Base-by-base conservation (phyloP, 2,888 invertebrate species). In the Apoderus coryli region DNA sequence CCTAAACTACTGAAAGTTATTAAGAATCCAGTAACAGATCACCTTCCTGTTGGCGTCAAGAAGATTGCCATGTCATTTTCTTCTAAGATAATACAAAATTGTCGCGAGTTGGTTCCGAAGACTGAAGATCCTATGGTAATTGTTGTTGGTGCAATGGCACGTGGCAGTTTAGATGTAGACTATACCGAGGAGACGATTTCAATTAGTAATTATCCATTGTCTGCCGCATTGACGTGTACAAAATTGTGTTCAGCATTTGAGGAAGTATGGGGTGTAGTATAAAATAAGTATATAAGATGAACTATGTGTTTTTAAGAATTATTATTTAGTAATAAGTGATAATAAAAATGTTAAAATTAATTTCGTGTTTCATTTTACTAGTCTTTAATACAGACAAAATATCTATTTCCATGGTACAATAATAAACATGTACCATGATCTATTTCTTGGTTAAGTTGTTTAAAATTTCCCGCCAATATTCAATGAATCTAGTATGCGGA, bases 61-160 rank as follows among this genome's bases (percentile, higher is more conserved):
- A 98, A 95, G 60, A 65, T 88, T 31, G 76, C 76, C 0, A 90
- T 86, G 67, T 92, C 93, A 5, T 93, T 85, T 57, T 78, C 80
- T 40, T 76, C 88, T 1, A 77, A 78, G 42, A 67, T 77, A 41
- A 55, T 73, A 0, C 47, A 59, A 27, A 70, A 76, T 44, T 76
- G 84, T 31, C 61, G 71, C 34, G 82, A 88, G 23, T 54, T 95
- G 16, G 85, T 88, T 5, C 85, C 85, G 1, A 60, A 63, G 10
- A 66, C 69, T 27, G 81, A 89, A 39, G 72, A 73, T 34, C 92
- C 95, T 1, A 69, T 95, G 33, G 90, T 81, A 0, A 64, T 98
- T 42, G 78, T 95, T 3, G 66, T 98, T 34, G 98, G 98, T 22
- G 92, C 96, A 3, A 93, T 98, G 79, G 96, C 98, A 0, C 89